phyloP scores from a whole-genome alignment of 1,140 invertebrate genomes.

The Catajapyx aquilonaris region DNA sequence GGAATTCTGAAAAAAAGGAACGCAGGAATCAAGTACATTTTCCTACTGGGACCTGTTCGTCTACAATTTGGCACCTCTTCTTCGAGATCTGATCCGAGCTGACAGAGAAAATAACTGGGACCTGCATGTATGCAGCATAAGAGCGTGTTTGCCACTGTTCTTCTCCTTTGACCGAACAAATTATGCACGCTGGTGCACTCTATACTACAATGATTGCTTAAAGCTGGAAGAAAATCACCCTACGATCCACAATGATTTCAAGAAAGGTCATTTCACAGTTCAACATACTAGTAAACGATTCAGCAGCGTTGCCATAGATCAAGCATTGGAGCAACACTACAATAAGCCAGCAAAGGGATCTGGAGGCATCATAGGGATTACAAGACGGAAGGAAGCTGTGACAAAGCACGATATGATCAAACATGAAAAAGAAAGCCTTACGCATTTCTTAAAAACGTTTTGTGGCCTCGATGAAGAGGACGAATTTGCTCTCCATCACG shows the following conservation, averaged over 20 bases:
- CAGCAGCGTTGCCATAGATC: slow-evolving; percentile 2
- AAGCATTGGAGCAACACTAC: slow-evolving; percentile 3
- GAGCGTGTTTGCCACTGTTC: background rate
- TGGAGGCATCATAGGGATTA: slow-evolving; percentile 1
- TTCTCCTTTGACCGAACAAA: slow-evolving; percentile 3
- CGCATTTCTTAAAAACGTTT: background rate
- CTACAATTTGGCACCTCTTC: background rate
- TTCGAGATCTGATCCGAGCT: slow-evolving; percentile 1
- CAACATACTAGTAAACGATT: background rate
- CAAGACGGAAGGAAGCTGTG: background rate
- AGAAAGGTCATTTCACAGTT: slow-evolving; percentile 2
- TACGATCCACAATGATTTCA: background rate
- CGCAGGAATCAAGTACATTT: background rate
- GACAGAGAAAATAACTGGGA: background rate
- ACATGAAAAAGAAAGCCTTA: slow-evolving; percentile 1
- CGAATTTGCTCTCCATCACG: slow-evolving; percentile 1
- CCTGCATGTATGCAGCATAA: slow-evolving; percentile 1
- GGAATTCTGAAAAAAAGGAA: background rate
- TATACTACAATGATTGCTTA: slow-evolving; percentile 1
- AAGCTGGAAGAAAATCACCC: background rate
- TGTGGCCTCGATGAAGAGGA: slow-evolving; percentile 1
- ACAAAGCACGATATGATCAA: slow-evolving; percentile 2
- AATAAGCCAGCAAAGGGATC: slow-evolving; percentile 2
- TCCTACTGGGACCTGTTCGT: slow-evolving; percentile 1
- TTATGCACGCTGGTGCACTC: slow-evolving; percentile 3